Evolutionary conservation across 1,140 invertebrate species (phyloP).

Genomic region (Tetramorium parvispinum): DNA sequence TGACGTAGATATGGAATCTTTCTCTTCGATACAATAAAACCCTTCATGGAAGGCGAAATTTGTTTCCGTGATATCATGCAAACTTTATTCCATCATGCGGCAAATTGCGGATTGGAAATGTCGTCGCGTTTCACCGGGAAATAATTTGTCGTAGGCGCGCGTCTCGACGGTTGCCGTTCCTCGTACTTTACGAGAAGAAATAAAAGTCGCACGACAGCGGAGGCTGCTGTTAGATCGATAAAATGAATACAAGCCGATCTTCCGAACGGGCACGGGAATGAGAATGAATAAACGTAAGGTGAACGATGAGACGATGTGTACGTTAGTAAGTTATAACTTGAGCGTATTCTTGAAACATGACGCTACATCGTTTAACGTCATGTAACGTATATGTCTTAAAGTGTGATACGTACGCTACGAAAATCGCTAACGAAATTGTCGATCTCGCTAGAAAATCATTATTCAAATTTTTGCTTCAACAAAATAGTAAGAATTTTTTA

Average conservation of each 20-base stretch:
- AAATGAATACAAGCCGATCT: conserved; percentile 46
- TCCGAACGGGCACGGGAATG: conserved; percentile 26
- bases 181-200: conserved; percentile 41
- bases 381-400: neutral
- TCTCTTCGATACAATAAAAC: conserved; percentile 9
- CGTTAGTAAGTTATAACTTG: conserved; percentile 15
- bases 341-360: conserved; percentile 14
- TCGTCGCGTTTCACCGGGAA: conserved; percentile 51
- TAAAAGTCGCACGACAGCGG: conserved; percentile 36
- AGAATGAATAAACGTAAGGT: conserved; percentile 17
- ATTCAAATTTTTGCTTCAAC: neutral
- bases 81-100: conserved; percentile 43
- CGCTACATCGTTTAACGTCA: neutral
- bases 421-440: neutral
- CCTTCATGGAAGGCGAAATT: neutral
- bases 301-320: conserved; percentile 31
- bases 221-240: conserved; percentile 55
- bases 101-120: conserved; percentile 52
- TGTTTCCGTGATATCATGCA: conserved; percentile 39
- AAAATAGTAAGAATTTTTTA: neutral
- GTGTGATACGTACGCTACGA: neutral
- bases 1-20: neutral
- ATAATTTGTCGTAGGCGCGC: conserved; percentile 41
- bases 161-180: conserved; percentile 10
- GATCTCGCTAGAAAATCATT: neutral